These are phyloP conservation scores for Hydroisotoma schaefferi DNA, from an alignment of 2,888 invertebrate genomes.

Conservation along the genomic window DNA sequence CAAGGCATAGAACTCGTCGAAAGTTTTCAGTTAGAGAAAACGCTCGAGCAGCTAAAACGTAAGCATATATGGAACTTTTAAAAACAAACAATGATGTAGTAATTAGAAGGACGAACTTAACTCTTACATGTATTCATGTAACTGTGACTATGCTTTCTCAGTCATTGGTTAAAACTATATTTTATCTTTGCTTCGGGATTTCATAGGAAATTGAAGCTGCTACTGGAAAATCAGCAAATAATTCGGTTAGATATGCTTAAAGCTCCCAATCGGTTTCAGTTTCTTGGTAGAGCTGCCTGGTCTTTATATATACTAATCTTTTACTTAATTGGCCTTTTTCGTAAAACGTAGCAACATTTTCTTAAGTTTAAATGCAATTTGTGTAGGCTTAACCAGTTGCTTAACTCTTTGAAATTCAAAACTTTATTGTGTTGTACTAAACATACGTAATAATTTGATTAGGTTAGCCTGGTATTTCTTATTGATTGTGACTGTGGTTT, in stretches of 20 bases:
- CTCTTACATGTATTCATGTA: background rate
- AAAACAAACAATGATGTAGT: background rate
- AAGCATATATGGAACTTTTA: constrained; percentile 51
- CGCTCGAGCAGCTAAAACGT: constrained; percentile 64
- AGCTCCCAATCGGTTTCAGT: too few relatives aligned
- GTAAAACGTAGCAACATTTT: too few relatives aligned
- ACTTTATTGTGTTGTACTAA: background rate
- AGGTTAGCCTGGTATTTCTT: background rate
- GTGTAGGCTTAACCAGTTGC: background rate
- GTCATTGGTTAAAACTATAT: background rate
- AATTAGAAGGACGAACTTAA: background rate
- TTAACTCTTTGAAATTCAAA: background rate
- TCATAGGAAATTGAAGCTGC: constrained; percentile 48
- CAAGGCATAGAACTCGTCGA: constrained; percentile 62
- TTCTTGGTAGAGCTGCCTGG: constrained; percentile 17
- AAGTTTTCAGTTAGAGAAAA: constrained; percentile 71
- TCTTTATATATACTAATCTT: constrained; percentile 1
- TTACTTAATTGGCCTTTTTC: too few relatives aligned
- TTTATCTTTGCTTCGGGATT: constrained; percentile 3
- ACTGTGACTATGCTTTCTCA: background rate
- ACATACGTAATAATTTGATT: background rate
- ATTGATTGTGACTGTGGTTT: background rate
- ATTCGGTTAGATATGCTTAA: constrained; percentile 48
- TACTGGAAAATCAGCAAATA: constrained; percentile 49
- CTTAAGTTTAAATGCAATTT: background rate